Conservation (phyloP, 1,140 invertebrate genomes). For the Diabrotica virgifera region DNA sequence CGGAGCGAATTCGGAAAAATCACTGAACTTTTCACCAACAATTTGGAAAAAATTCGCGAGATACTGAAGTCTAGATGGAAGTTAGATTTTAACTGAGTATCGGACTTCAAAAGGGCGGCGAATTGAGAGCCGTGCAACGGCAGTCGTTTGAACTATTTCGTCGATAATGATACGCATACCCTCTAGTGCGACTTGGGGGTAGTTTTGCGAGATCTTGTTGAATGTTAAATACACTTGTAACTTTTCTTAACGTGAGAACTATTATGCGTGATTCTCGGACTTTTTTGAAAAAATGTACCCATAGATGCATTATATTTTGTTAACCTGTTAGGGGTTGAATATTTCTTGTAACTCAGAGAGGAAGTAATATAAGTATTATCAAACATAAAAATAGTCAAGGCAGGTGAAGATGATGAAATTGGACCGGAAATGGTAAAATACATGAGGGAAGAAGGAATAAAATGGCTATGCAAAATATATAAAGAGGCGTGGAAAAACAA, state of each 20-base stretch:
- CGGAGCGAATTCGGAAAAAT: not conserved
- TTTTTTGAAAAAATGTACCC: too few species aligned
- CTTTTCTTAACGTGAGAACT: not conserved
- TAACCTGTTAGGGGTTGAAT: too few species aligned
- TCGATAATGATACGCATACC: slow-evolving; percentile 28
- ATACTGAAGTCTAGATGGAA: not conserved
- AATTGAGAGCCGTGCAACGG: slow-evolving; percentile 25
- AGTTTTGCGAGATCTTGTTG: slow-evolving; percentile 3
- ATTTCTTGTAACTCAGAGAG: too few species aligned
- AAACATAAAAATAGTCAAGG: too few species aligned
- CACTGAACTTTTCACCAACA: not conserved
- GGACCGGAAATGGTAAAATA: too few species aligned
- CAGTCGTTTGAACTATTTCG: slow-evolving; percentile 18
- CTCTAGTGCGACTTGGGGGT: slow-evolving; percentile 15
- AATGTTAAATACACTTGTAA: slow-evolving; percentile 2
- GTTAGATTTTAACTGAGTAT: slow-evolving; percentile 19
- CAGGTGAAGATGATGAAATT: too few species aligned
- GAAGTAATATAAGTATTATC: too few species aligned
- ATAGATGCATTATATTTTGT: too few species aligned
- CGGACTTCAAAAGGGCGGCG: slow-evolving; percentile 28
- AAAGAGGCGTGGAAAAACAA: too few species aligned
- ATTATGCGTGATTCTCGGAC: too few species aligned
- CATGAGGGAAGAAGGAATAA: too few species aligned
- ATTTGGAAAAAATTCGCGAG: slow-evolving; percentile 1
- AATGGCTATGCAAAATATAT: too few species aligned